Evolutionary conservation across 2,113 vertebrate genomes (phyloP), one percentile per base, ranked within the genome.

Genomic region (Rhodinocichla rosea): DNA sequence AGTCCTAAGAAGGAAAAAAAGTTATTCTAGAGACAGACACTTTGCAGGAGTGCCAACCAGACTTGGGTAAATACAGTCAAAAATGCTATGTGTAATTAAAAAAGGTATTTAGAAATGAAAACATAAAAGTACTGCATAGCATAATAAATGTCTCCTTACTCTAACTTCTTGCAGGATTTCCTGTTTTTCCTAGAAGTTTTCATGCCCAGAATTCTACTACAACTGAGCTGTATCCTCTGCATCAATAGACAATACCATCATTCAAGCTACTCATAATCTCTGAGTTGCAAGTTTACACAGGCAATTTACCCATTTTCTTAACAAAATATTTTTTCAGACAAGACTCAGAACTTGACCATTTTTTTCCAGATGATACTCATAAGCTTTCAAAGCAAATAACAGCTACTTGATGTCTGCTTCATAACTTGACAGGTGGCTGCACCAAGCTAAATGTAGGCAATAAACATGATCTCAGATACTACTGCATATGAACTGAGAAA

Each of bases 271-370:
- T 88, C 67, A 88, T 65, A 62, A 90, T 92, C 92, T 95, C 77
- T 42, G 76, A 89, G 37, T 74, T 6, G 9, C 63, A 89, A 68
- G 69, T 92, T 97, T 91, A 81, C 82, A 76, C 32, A 84, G 94
- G 77, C 74, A 90, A 93, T 86, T 95, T 65, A 93, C 77, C 28
- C 67, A 95, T 96, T 95, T 91, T 32, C 24, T 89, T 96, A 97
- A 94, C 76, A 95, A 96, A 97, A 95, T 96, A 96, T 95, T 97
- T 96, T 93, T 70, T 94, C 92, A 96, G 90, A 95, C 87, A 94
- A 92, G 84, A 90, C 65, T 91, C 79, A 91, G 76, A 96, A 67
- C 67, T 60, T 57, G 70, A 63, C 49, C 28, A 60, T 35, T 79
- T 88, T 81, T 76, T 90, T 55, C 83, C 90, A 93, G 45, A 86